Base-by-base conservation (phyloP, 2,888 invertebrate genomes). In the Hydropsyche betteni region DNA sequence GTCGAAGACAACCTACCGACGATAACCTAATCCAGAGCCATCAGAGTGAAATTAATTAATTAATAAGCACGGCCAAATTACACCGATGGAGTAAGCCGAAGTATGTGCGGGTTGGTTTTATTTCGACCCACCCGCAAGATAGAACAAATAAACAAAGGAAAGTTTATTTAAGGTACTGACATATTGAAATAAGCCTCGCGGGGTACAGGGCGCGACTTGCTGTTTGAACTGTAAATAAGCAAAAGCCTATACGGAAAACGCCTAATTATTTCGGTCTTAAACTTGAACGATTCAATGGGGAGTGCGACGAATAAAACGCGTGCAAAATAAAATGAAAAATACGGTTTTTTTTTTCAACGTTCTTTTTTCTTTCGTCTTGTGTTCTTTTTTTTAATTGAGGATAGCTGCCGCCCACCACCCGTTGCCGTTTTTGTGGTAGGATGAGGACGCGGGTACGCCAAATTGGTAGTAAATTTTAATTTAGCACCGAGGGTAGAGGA, bases 401-500 rank as follows among this genome's bases (percentile, higher is more conserved):
- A 77, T 77, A 68, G 75, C 14, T n/a, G 34, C 61, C 70, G 38
- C 69, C 64, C 75, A 44, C 51, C 73, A 61, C 52, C 44, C 24
- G 24, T 24, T 24, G 24, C 44, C 44, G 44, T 4, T 44, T 44
- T 44, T 44, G 6, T 8, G 44, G 44, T 24, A 24, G 24, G 24
- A 24, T 24, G 24, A 24, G 69, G 76, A 70, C 68, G 51, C 61
- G 64, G 75, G 44, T 44, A 71, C 70, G 76, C 76, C 76, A 76
- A 78, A 77, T 74, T 75, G 77, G 74, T 77, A 77, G 75, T 77
- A 78, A 78, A 77, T 78, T 78, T 77, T 77, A 76, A 75, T 77
- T 74, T 74, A 75, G 61, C 73, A 53, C 71, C 74, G 69, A 64
- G 77, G 78, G 76, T 55, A 55, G 70, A 70, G 68, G 73, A 74